Evolutionary conservation across 2,888 invertebrate genomes (phyloP).

Genomic region (Auanema sp.): DNA sequence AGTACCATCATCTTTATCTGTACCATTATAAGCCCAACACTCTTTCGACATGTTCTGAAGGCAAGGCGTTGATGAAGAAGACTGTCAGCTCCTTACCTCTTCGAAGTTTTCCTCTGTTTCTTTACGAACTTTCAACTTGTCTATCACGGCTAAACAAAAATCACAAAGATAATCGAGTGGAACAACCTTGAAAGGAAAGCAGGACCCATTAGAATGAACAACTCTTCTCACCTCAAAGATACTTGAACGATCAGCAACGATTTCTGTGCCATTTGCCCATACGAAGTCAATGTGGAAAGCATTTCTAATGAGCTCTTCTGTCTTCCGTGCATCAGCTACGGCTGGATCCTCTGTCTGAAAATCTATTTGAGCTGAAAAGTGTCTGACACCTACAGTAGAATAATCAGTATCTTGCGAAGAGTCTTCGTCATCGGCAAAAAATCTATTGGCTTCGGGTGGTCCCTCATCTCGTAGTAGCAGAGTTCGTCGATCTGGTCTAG

Average conservation of each 20-base stretch:
- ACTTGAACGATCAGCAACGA: background rate
- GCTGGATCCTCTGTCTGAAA: too few relatives aligned
- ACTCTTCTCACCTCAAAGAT: background rate
- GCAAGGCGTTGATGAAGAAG: background rate
- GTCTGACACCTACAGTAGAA: too few relatives aligned
- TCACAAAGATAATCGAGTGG: conserved; percentile 35
- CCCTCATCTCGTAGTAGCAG: too few relatives aligned
- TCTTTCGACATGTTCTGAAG: background rate
- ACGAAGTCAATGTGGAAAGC: conserved; percentile 13
- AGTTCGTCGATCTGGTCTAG: too few relatives aligned
- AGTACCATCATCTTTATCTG: background rate
- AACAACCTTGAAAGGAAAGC: conserved; percentile 20
- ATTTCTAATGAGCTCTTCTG: background rate
- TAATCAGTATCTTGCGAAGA: too few relatives aligned
- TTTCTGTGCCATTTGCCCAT: background rate
- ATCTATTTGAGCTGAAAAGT: too few relatives aligned
- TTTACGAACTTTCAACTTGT: conserved; percentile 29
- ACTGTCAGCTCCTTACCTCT: too few relatives aligned
- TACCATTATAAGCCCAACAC: background rate
- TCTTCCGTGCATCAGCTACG: too few relatives aligned
- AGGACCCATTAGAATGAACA: background rate
- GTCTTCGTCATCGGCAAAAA: too few relatives aligned
- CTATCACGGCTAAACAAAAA: conserved; percentile 34
- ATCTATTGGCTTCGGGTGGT: too few relatives aligned
- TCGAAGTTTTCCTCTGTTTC: conserved; percentile 27